Evolutionary conservation across 2,113 vertebrate species (phyloP), one percentile per base, ranked within the genome.

Genomic region (Phrynocephalus versicolor): DNA sequence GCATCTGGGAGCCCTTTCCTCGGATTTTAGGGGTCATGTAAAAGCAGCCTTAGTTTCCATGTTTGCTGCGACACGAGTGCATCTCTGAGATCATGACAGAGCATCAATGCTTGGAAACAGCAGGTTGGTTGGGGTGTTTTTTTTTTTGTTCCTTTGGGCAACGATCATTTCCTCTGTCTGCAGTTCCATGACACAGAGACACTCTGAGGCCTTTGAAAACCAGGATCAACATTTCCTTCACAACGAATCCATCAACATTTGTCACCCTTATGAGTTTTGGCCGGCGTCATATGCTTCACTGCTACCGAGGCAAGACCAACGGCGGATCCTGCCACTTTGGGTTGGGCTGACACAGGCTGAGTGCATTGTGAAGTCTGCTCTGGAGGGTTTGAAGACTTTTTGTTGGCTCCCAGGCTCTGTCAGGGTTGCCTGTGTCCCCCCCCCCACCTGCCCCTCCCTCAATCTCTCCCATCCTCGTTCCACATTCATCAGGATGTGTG

Each of bases 211-310:
- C 27, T 62, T 72, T 69, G 65, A n/a, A 33, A 85, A 78, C 64
- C 13, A 71, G 81, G 41, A 70, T 82, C 72, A 58, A 64, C 18
- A 1, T 19, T 55, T 21, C 62, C 55, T 85, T 88, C 60, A 51
- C 21, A 77, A 64, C 13, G 10, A 6, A 62, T 67, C 64, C 82
- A 81, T 88, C 87, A 83, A 18, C 37, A 55, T 71, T 72, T 85
- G 62, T 64, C 83, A 81, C 64, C 25, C 64, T 16, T n/a, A 65
- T 0, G 5, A 45, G 75, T 72, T 51, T 9, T 72, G 79, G 88
- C 81, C 88, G 84, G 60, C 69, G 18, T 0, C 0, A 7, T 2
- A 8, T 33, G 33, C 35, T 79, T 83, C 65, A 76, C 86, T 71
- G 27, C 64, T 79, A 60, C 6, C 0, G 3, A 6, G 25, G 76